Base-by-base conservation (phyloP, 2,797 vertebrate genomes). In the Sebastes nivosus region DNA sequence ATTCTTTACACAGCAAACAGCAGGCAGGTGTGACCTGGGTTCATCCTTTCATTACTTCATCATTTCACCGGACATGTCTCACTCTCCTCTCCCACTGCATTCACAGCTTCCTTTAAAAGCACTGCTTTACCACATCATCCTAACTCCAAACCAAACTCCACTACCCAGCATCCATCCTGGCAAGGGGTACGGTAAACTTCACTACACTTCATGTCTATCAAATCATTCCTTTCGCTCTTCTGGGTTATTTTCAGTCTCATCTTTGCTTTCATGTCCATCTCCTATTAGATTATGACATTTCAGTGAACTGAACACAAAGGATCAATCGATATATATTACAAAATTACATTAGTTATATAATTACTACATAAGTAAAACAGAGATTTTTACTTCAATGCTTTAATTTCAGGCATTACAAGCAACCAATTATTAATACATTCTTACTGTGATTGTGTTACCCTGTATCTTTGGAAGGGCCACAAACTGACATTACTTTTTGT, bases 11-110 rank as follows among this genome's bases (percentile, higher is more conserved):
- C 20, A 32, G 54, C 18, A 25, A 25, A 52, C 32, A 54, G 29
- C 61, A 61, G 60, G 22, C 79, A 42, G 68, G 16, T 22, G 58
- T 25, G 55, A 68, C 57, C 55, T 2, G 27, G 67, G 67, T 27
- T 85, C 86, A 81, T 82, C 79, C 38, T 8, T 74, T 87, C 54
- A 79, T 89, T 42, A 24, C 60, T 60, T 87, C 74, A 83, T 93
- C 85, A 75, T 90, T 89, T 94, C 88, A 89, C 77, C 77, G 71
- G 82, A 83, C 89, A 89, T 94, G 85, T 94, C 83, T 95, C 92
- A 72, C 93, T 96, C 92, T 94, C 90, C 91, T 96, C 92, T 94
- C 92, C 93, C 84, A 94, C 95, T 95, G 95, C 94, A 94, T 94
- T 93, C 89, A 92, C 90, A 95, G 91, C 91, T 89, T 95, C 92